Evolutionary conservation across 1,140 invertebrate genomes (phyloP).

Genomic region (Nebria ingens): DNA sequence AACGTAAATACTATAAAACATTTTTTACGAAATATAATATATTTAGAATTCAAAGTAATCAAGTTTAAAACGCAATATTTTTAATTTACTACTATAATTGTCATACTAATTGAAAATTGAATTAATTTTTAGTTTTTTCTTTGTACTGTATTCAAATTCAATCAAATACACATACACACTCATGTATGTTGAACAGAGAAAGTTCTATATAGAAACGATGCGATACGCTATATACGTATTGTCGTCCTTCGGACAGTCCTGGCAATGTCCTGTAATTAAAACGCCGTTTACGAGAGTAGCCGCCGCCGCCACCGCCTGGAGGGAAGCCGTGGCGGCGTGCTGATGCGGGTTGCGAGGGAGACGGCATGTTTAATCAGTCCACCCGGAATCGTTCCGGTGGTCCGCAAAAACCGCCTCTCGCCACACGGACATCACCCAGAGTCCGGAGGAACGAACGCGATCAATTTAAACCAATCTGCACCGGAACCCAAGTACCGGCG

Average conservation of each 20-base stretch:
- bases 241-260: too few species aligned
- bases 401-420: not conserved
- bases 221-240: not conserved
- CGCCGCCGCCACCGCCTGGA: too few species aligned
- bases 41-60: too few species aligned
- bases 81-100: not conserved
- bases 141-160: not conserved
- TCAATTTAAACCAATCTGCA: not conserved
- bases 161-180: not conserved
- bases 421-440: too few species aligned
- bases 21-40: too few species aligned
- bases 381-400: not conserved
- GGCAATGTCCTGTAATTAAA: slow-evolving; percentile 3
- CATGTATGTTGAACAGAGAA: not conserved
- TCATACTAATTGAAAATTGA: not conserved
- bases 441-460: not conserved
- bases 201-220: not conserved
- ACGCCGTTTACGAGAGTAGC: slow-evolving; percentile 3
- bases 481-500: too few species aligned
- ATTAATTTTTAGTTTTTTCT: not conserved
- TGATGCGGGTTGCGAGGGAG: too few species aligned
- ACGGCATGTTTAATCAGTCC: not conserved
- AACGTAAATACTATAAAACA: too few species aligned
- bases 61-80: not conserved
- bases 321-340: too few species aligned